Evolutionary conservation across 2,113 vertebrate genomes (phyloP), one percentile per base, ranked within the genome.

Genomic region (Brachirus orientalis): DNA sequence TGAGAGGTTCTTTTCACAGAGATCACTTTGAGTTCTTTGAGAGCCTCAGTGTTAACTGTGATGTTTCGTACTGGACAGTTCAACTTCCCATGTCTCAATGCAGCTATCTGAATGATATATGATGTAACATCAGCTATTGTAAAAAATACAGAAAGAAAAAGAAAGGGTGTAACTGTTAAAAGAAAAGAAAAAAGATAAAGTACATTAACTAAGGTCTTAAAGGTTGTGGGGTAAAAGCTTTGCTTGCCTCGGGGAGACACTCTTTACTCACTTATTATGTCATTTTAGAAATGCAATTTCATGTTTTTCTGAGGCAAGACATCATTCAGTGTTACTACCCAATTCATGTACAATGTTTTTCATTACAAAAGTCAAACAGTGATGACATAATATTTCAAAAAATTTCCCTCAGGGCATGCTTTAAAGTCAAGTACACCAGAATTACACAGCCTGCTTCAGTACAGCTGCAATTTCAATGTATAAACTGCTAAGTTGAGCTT

Each of bases 241-340:
- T 1, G 47, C 13, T 76, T 53, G 71, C 76, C 76, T 80, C 13
- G 70, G 69, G 73, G 72, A 51, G 16, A 62, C 13, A 12, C 12
- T 67, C 10, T 63, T 63, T 53, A 10, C 44, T 37, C 11, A n/a
- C 16, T 20, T 53, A 8, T 79, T 73, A 78, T 47, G 52, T 69
- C 79, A 75, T 79, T 22, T 20, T 19, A 79, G 72, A n/a, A n/a
- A n/a, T 76, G 70, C 56, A 55, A 53, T 75, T 50, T 12, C 12
- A 3, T 40, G 38, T 40, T 40, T 7, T 10, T 40, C 38, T 12
- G n/a, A n/a, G n/a, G n/a, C n/a, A n/a, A n/a, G n/a, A n/a, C n/a
- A n/a, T n/a, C n/a, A n/a, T n/a, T n/a, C n/a, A n/a, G 33, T 53
- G 41, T 67, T 37, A 46, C 41, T 22, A 43, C 43, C 12, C 17